Base-by-base conservation (phyloP, 2,888 invertebrate species). In the Lasioglossum figueresi region DNA sequence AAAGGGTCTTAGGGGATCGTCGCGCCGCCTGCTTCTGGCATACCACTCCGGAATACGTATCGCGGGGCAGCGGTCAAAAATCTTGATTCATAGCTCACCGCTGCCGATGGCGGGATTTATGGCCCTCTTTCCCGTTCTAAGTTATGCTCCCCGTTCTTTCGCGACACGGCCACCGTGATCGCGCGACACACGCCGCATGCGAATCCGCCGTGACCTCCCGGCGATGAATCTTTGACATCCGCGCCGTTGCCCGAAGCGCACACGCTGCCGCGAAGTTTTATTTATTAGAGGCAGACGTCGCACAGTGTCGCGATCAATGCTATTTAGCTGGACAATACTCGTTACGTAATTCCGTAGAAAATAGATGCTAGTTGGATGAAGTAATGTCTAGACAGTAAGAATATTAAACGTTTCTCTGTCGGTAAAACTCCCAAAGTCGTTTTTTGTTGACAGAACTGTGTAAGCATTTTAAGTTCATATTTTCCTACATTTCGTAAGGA, bases 71-170 rank as follows among this genome's bases (percentile, higher is more conserved):
- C 45, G 70, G 31, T 76, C 34, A 90, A 92, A 92, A 92, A 93
- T 91, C 92, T 90, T 93, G 93, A 94, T 94, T 92, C 93, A 93
- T 92, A 84, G 90, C 87, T 80, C 70, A 68, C 79, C 83, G 78
- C 80, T 76, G 79, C 86, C 91, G 88, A 92, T 91, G 90, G 88
- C 85, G 66, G 89, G 89, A 93, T 94, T 93, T 93, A 93, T 92
- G 85, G 59, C 79, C 40, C 86, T 87, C 89, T 89, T 90, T 59
- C 71, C 76, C 75, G 59, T 12, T 83, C 78, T 92, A 91, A 91
- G 86, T 91, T 91, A 90, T 88, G 85, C 82, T 52, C 75, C 59
- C 68, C 83, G 80, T 86, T 87, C 82, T 82, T 84, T 66, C 68
- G 72, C 76, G 77, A 59, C 40, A 27, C 70, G 34, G 23, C 4